A percentile compares a stretch with the other conserved stretches of the same genome.
phyloP scores from a whole-genome alignment of 2,888 invertebrate genomes.

The Physocephala rufipes region DNA sequence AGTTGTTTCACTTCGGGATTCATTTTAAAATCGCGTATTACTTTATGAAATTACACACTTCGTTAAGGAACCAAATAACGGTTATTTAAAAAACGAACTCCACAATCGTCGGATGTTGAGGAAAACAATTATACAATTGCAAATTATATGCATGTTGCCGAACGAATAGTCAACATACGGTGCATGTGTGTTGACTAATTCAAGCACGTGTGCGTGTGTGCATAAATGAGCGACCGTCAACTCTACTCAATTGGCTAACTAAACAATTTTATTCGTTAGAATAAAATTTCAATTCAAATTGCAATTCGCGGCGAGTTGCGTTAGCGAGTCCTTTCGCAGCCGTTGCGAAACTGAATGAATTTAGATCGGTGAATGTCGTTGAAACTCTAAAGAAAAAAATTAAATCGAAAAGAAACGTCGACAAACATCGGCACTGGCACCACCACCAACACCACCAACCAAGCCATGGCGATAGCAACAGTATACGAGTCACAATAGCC shows the following conservation, averaged over 20 bases:
- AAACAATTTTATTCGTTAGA: slow-evolving; percentile 9
- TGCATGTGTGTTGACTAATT: slow-evolving; percentile 14
- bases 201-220: not conserved
- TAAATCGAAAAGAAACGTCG: slow-evolving; percentile 6
- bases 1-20: not conserved
- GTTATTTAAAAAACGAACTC: not conserved
- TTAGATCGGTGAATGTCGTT: slow-evolving; percentile 58
- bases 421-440: no score
- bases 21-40: not conserved
- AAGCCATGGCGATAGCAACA: slow-evolving; percentile 4
- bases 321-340: slow-evolving; percentile 63
- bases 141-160: slow-evolving; percentile 22
- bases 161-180: slow-evolving; percentile 18
- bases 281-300: slow-evolving; percentile 26
- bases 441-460: not conserved
- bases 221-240: slow-evolving; percentile 9
- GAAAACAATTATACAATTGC: not conserved
- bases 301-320: slow-evolving; percentile 48
- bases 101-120: not conserved
- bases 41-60: not conserved
- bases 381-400: slow-evolving; percentile 41
- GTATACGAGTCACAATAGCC: slow-evolving; percentile 4
- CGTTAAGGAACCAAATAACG: not conserved
- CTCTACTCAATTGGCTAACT: not conserved
- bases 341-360: slow-evolving; percentile 60